These are phyloP conservation scores for Hippocampus guttulatus DNA, from an alignment of 2,113 vertebrate species.

Conservation along the genomic window DNA sequence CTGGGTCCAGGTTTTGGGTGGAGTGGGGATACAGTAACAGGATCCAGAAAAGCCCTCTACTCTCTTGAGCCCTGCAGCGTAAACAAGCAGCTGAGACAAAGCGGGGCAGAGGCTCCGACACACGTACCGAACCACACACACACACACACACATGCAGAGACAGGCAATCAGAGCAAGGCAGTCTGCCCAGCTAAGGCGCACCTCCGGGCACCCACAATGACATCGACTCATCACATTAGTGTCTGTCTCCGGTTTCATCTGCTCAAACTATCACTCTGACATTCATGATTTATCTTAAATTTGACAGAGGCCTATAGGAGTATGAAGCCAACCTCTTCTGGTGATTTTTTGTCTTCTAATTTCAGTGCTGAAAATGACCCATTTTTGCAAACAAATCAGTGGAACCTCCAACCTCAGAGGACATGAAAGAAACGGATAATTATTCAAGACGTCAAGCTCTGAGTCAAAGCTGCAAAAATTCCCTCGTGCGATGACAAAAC, in stretches of 20 bases:
- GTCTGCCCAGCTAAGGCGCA: constrained; percentile 56
- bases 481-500: not conserved
- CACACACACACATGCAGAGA: constrained; percentile 15
- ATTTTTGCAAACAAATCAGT: not conserved
- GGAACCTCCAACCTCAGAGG: not conserved
- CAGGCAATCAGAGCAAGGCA: constrained; percentile 52
- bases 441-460: not conserved
- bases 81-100: constrained; percentile 71
- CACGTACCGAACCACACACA: constrained; percentile 19
- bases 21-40: constrained; percentile 63
- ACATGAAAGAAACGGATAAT: not conserved
- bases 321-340: not conserved
- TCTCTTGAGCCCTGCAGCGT: constrained; percentile 64
- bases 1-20: constrained; percentile 55
- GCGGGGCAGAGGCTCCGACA: constrained; percentile 39
- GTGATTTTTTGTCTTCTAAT: not conserved
- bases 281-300: not conserved
- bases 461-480: constrained; percentile 3
- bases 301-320: not conserved
- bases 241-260: constrained; percentile 57
- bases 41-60: constrained; percentile 58
- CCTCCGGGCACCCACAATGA: constrained; percentile 58
- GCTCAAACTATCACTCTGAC: constrained; percentile 57
- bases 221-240: constrained; percentile 66
- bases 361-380: not conserved